Percentiles rank a stretch among this genome's conserved stretches.
These are phyloP conservation scores for Hyperopisus bebe DNA, from an alignment of 2,113 vertebrate species.

Conservation along the genomic window DNA sequence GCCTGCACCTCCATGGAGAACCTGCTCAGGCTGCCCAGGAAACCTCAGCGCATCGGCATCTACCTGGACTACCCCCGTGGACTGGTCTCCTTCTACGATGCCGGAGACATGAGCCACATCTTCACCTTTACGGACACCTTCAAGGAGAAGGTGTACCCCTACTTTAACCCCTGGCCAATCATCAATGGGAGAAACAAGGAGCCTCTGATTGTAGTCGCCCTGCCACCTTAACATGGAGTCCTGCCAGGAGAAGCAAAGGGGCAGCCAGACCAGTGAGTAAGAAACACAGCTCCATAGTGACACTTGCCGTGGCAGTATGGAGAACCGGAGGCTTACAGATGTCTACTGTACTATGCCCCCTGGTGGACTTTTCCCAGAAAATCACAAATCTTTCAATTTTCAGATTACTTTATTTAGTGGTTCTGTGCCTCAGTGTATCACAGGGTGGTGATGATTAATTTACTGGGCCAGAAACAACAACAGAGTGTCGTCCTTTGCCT, in stretches of 20 bases:
- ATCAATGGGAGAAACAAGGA: conserved; percentile 59
- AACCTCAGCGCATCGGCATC: conserved; percentile 60
- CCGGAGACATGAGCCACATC: conserved; percentile 68
- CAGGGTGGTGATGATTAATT: neutral
- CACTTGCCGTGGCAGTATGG: neutral
- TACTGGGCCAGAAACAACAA: neutral
- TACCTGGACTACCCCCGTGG: conserved; percentile 66
- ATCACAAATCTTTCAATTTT: neutral
- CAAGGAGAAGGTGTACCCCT: conserved; percentile 62
- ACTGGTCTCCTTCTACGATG: conserved; percentile 68
- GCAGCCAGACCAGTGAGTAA: neutral
- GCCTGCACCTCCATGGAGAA: conserved; percentile 61
- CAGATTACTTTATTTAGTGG: neutral
- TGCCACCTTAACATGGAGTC: conserved; percentile 14
- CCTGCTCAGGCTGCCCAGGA: conserved; percentile 46
- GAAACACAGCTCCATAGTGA: neutral
- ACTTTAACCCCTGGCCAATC: conserved; percentile 79
- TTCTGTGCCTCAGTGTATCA: neutral
- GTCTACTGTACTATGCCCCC: neutral
- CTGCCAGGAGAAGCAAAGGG: neutral
- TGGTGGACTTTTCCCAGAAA: neutral
- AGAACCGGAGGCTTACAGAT: neutral
- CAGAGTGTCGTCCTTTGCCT: neutral
- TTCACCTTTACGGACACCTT: conserved; percentile 67
- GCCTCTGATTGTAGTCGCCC: conserved; percentile 54